Percentiles rank a stretch among this genome's conserved stretches.
phyloP scores from a whole-genome alignment of 2,113 vertebrate genomes.

The Elgaria multicarinata region DNA sequence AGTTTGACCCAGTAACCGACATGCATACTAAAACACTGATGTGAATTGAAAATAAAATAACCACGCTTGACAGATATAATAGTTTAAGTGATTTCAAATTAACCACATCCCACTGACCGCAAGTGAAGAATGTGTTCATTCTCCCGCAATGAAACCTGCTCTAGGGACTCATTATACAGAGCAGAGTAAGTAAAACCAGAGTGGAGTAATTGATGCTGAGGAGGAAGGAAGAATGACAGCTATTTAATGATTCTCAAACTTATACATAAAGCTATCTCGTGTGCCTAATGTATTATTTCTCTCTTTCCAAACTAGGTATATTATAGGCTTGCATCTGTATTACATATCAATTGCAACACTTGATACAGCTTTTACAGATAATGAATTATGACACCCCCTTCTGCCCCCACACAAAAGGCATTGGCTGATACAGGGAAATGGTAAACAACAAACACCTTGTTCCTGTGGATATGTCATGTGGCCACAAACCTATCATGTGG shows the following conservation, averaged over 20 bases:
- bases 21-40: conserved; percentile 80
- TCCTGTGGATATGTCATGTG: neutral
- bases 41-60: conserved; percentile 87
- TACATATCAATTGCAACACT: conserved; percentile 63
- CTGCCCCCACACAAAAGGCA: conserved; percentile 39
- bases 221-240: conserved; percentile 78
- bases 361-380: conserved; percentile 68
- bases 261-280: conserved; percentile 76
- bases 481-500: neutral
- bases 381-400: conserved; percentile 48
- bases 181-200: conserved; percentile 83
- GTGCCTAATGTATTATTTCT: conserved; percentile 71
- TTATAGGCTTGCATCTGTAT: conserved; percentile 64
- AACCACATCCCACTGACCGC: conserved; percentile 86
- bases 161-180: conserved; percentile 88
- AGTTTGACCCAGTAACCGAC: conserved; percentile 80
- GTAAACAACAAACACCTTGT: conserved; percentile 50
- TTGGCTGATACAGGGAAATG: conserved; percentile 42
- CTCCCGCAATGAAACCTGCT: conserved; percentile 84
- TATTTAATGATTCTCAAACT: conserved; percentile 82
- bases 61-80: conserved; percentile 87
- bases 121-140: conserved; percentile 85
- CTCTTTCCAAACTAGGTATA: conserved; percentile 63
- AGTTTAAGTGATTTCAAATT: conserved; percentile 92
- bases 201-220: conserved; percentile 84